Percentiles rank a stretch among this genome's conserved stretches.
Conservation (phyloP, 2,113 vertebrate genomes). For the Gallinago undulata region DNA sequence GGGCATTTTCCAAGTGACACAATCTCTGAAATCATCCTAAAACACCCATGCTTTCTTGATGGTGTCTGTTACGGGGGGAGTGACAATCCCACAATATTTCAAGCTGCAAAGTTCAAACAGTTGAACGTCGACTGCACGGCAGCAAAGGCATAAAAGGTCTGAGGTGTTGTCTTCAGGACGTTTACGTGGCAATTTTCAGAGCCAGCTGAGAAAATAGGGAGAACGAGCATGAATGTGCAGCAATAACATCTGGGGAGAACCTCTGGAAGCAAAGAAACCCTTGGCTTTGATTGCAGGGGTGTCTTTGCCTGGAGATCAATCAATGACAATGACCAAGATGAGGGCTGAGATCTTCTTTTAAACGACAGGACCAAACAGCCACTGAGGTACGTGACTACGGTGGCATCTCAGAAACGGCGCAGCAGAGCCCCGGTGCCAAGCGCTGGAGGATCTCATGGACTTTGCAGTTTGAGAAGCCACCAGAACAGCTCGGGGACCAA, state of each 20-base stretch:
- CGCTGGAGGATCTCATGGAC: not conserved
- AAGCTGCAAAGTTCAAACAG: not conserved
- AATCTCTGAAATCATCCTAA: not conserved
- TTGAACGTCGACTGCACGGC: not conserved
- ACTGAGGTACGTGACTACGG: fast-evolving
- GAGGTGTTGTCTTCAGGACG: not conserved
- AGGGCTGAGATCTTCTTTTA: not conserved
- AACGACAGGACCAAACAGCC: not conserved
- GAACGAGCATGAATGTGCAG: not conserved
- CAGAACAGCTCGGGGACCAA: not conserved
- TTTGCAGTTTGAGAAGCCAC: not conserved
- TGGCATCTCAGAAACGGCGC: not conserved
- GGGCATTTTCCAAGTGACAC: fast-evolving
- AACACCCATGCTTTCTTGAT: fast-evolving
- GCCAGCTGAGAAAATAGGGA: not conserved
- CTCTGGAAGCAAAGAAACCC: not conserved
- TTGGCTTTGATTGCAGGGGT: not conserved
- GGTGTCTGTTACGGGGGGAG: fast-evolving
- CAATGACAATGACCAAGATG: not conserved
- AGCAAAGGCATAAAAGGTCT: not conserved
- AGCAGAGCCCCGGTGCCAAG: not conserved
- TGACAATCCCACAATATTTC: not conserved
- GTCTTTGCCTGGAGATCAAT: not conserved
- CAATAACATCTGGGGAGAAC: not conserved
- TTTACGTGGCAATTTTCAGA: not conserved